These are phyloP conservation scores for Osmerus mordax DNA, from an alignment of 2,113 vertebrate species.

Conservation along the genomic window DNA sequence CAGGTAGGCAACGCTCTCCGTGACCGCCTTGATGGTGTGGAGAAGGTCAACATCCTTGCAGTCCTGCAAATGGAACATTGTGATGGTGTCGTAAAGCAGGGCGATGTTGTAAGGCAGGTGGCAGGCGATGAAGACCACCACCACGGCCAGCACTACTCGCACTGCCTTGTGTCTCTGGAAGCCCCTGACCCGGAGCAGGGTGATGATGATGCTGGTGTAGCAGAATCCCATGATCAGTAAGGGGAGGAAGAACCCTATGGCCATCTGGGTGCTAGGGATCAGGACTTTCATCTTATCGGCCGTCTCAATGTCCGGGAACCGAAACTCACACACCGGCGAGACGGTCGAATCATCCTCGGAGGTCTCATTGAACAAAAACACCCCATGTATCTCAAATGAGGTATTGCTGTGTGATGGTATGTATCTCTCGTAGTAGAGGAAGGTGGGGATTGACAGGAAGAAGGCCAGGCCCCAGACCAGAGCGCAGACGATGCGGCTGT, in stretches of 20 bases:
- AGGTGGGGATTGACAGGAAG: constrained; percentile 77
- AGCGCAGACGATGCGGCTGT: constrained; percentile 72
- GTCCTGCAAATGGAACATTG: constrained; percentile 31
- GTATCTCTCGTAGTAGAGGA: constrained; percentile 67
- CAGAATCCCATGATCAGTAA: constrained; percentile 83
- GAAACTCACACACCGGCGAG: constrained; percentile 70
- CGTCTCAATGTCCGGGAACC: constrained; percentile 20
- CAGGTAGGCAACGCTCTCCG: constrained; percentile 82
- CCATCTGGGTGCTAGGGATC: constrained; percentile 73
- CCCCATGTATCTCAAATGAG: no score
- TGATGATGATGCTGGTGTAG: constrained; percentile 76
- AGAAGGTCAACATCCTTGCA: constrained; percentile 48
- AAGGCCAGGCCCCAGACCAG: constrained; percentile 74
- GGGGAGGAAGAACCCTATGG: constrained; percentile 83
- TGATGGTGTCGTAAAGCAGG: constrained; percentile 65
- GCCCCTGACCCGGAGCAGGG: constrained; percentile 78
- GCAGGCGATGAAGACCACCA: constrained; percentile 80
- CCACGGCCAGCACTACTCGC: constrained; percentile 81
- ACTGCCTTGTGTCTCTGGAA: constrained; percentile 86
- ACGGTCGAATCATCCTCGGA: background rate
- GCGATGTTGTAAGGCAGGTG: constrained; percentile 84
- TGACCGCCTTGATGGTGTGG: constrained; percentile 43
- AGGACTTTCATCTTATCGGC: constrained; percentile 64
- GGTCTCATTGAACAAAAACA: no score
- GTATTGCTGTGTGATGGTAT: rapidly evolving